These are phyloP conservation scores for Oncorhynchus masou DNA, from an alignment of 2,113 vertebrate genomes.

Conservation along the genomic window DNA sequence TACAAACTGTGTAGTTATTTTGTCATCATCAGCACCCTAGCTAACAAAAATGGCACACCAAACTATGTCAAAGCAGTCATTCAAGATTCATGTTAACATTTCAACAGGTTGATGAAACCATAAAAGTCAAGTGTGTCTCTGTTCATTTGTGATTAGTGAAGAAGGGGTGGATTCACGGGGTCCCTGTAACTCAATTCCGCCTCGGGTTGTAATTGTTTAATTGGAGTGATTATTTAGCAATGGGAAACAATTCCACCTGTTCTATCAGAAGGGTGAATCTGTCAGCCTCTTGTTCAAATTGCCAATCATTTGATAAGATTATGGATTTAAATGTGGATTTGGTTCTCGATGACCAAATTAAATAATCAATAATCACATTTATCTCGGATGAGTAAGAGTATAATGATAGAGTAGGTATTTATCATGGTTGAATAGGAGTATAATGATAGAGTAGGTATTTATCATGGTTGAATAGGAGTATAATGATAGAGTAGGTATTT, in stretches of 20 bases:
- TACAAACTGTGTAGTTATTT: not conserved
- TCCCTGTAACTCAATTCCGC: conserved; percentile 71
- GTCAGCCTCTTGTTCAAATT: conserved; percentile 14
- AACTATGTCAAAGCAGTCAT: conserved; percentile 43
- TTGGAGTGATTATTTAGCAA: conserved; percentile 74
- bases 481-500: too few species aligned
- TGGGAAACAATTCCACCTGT: conserved; percentile 71
- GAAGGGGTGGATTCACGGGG: conserved; percentile 59
- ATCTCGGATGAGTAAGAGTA: too few species aligned
- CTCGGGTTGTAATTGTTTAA: conserved; percentile 70
- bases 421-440: not conserved
- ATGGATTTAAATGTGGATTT: not conserved
- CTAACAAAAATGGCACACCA: not conserved
- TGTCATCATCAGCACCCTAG: not conserved
- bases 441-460: too few species aligned
- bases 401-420: too few species aligned
- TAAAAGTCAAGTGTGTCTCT: conserved; percentile 55
- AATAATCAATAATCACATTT: too few species aligned
- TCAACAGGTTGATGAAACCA: conserved; percentile 57
- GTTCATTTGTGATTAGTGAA: conserved; percentile 70
- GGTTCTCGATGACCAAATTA: not conserved
- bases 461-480: too few species aligned
- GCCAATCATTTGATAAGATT: not conserved
- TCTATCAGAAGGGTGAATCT: conserved; percentile 41
- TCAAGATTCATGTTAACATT: conserved; percentile 41